Evolutionary conservation across 1,140 invertebrate species (phyloP), one percentile per base, ranked within the genome.

Genomic region (Nymphalis io): DNA sequence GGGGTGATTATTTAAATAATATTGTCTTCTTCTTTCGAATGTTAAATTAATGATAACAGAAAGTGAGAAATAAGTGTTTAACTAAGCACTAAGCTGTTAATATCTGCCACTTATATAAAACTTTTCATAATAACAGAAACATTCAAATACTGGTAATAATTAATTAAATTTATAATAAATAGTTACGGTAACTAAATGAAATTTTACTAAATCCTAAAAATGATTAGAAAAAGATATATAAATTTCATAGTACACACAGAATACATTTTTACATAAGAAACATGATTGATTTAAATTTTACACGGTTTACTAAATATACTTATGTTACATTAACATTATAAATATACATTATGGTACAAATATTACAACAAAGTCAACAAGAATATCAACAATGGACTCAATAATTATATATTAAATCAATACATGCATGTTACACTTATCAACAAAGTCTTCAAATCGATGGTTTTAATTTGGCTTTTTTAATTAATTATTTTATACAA

Each of bases 321-420:
- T 60, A 60, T 18, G 58, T 60, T 21, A 40, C n/a, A 23, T 55
- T 55, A 27, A 64, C 12, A 65, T 44, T 57, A 71, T 40, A 65
- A 69, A 65, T 84, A 80, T 86, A 85, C 79, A 86, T 80, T 85
- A 85, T 80, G 59, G 84, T 88, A 88, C 83, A 88, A 85, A 85
- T 78, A 68, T 88, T 89, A 91, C 83, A 89, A 85, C 82, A 89
- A 88, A 91, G 79, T 89, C 85, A 91, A 91, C 89, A 89, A 89
- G 89, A 91, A 89, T 88, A 89, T 89, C 89, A 91, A 91, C 89
- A 91, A 91, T 91, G 89, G 89, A 91, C 87, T 86, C 65, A 70
- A 78, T 85, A 84, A 81, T 79, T 88, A 65, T 71, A 55, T 66
- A 59, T 51, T 60, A 61, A 65, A 61, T 42, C 42, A 60, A 65